These are phyloP conservation scores for Prunella fulvescens DNA, from an alignment of 2,113 vertebrate genomes.

Conservation along the genomic window DNA sequence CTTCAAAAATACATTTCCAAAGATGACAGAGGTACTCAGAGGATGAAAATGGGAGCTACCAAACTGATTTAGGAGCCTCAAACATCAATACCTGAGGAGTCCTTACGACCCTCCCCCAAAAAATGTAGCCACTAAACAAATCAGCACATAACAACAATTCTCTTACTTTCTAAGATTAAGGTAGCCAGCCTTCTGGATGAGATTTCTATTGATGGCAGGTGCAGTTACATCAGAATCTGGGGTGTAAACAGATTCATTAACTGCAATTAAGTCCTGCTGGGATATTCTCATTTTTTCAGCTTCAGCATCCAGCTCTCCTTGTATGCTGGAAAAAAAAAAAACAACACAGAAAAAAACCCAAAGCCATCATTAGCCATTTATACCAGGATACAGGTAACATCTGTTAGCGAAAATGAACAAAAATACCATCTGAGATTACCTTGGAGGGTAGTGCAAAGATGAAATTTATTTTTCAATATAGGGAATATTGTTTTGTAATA, in stretches of 20 bases:
- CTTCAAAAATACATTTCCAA: not conserved
- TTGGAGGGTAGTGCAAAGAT: not conserved
- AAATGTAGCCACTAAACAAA: not conserved
- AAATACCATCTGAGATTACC: not conserved
- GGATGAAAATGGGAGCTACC: not conserved
- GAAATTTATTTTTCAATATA: not conserved
- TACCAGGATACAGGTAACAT: not conserved
- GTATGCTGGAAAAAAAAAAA: constrained; percentile 76
- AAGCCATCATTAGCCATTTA: not conserved
- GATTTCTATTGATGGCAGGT: constrained; percentile 85
- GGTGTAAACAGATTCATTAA: constrained; percentile 87
- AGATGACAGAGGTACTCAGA: not conserved
- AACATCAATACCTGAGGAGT: not conserved
- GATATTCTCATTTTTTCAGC: constrained; percentile 85
- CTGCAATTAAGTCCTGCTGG: constrained; percentile 88
- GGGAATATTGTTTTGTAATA: not conserved
- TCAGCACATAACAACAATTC: accelerated
- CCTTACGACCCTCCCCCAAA: not conserved
- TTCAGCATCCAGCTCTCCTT: constrained; percentile 87
- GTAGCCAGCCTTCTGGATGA: constrained; percentile 96
- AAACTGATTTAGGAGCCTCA: not conserved
- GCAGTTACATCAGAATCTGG: constrained; percentile 83
- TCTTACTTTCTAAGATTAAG: constrained; percentile 96
- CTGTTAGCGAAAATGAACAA: not conserved
- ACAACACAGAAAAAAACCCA: not conserved